These are phyloP conservation scores for Drosophila helvetica DNA, from an alignment of 2,888 invertebrate species.

Conservation along the genomic window DNA sequence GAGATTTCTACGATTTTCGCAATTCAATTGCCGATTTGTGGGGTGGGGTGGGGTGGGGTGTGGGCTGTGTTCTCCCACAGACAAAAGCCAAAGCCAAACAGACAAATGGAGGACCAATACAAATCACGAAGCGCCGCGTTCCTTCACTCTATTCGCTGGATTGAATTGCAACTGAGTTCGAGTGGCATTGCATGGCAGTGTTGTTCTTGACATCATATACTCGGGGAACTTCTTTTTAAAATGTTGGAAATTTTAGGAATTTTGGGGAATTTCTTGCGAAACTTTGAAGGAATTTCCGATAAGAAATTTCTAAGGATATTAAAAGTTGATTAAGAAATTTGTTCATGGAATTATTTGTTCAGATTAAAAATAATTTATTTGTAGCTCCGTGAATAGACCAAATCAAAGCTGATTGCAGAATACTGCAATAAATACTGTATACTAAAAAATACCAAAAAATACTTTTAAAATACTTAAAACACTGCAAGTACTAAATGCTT, in stretches of 20 bases:
- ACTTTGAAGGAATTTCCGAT: not conserved
- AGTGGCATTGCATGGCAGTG: slow-evolving; percentile 8
- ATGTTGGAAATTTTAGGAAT: not conserved
- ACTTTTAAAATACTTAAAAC: no score
- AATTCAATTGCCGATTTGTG: slow-evolving; percentile 72
- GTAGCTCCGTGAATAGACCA: no score
- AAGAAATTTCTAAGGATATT: slow-evolving; percentile 18
- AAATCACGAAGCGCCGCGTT: slow-evolving; percentile 28
- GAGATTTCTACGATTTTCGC: slow-evolving; percentile 56
- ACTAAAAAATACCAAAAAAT: no score
- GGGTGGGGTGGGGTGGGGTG: slow-evolving; percentile 7
- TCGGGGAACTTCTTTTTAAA: slow-evolving; percentile 2
- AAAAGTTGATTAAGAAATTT: not conserved
- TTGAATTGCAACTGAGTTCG: slow-evolving; percentile 24
- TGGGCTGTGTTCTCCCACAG: not conserved
- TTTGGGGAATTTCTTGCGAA: slow-evolving; percentile 2
- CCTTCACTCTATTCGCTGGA: slow-evolving; percentile 20
- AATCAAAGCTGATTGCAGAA: no score
- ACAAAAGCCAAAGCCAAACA: not conserved
- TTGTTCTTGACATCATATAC: slow-evolving; percentile 26
- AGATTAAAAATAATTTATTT: no score
- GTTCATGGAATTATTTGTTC: not conserved
- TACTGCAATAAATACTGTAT: no score
- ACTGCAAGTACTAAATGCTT: no score
- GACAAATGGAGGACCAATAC: slow-evolving; percentile 23